Percentiles rank a stretch among this genome's conserved stretches.
Evolutionary conservation across 1,140 invertebrate genomes (phyloP).

Genomic region (Polypedilum vanderplanki): DNA sequence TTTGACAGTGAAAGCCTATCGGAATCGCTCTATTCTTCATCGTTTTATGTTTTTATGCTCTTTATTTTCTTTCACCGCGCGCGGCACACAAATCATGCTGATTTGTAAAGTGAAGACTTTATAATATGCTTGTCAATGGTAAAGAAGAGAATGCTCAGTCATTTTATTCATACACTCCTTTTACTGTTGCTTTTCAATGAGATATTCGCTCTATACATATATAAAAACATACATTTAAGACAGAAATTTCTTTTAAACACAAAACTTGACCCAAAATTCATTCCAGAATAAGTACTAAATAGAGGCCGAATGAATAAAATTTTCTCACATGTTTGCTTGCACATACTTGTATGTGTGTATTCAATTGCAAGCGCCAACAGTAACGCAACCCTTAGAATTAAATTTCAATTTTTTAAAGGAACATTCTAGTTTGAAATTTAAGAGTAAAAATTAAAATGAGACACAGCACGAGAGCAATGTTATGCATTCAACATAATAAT

Average conservation of each 20-base stretch:
- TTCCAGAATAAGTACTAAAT: neutral
- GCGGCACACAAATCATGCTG: slow-evolving; percentile 15
- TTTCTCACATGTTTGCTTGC: too few species aligned
- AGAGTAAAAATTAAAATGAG: too few species aligned
- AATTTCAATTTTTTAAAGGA: neutral
- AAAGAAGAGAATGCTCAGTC: neutral
- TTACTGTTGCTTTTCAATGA: neutral
- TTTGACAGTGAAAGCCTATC: neutral
- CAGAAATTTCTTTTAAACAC: neutral
- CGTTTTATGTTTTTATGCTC: neutral
- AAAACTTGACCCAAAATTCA: slow-evolving; percentile 9
- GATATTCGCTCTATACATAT: neutral
- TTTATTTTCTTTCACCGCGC: neutral
- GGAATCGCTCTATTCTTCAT: neutral
- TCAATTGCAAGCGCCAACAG: neutral
- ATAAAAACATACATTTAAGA: neutral
- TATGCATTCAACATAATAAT: too few species aligned
- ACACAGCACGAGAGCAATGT: too few species aligned
- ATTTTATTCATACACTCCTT: neutral
- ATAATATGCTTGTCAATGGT: neutral
- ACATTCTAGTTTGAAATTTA: neutral
- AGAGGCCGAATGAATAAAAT: neutral
- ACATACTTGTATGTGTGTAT: neutral
- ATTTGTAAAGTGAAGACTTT: slow-evolving; percentile 19
- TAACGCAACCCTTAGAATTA: neutral